Base-by-base conservation (phyloP, 2,888 invertebrate genomes). In the Agrochola circellaris region DNA sequence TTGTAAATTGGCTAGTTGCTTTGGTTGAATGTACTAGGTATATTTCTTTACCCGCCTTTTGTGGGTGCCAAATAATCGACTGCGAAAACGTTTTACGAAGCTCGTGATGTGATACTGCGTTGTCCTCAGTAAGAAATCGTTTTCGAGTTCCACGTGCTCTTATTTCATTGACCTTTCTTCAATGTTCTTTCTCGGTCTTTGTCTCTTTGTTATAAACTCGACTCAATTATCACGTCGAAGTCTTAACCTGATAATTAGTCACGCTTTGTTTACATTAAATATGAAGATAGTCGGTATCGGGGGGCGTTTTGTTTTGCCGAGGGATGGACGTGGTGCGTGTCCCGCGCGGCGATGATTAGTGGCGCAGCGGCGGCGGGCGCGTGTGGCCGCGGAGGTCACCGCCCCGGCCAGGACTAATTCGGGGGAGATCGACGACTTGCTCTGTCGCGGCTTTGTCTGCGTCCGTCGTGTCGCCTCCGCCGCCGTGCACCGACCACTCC, bases 381-480 rank as follows among this genome's bases (percentile, higher is more conserved):
- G 93, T 89, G 92, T 79, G 61, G 73, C 84, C 72, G 90, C 89
- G 88, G 93, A 93, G 96, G 96, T 96, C 96, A 96, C 93, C 95
- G 96, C 95, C 96, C 96, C 91, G 93, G 94, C 94, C 96, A 96
- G 96, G 96, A 96, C 96, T 96, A 96, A 96, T 96, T 96, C 94
- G 96, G 96, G 95, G 96, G 95, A 95, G 96, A 96, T 94, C 96
- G 95, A 93, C 96, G 96, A 95, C 95, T 95, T 93, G 93, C 92
- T 91, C 87, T 91, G 93, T 89, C 92, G 93, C 90, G 92, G 94
- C 96, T 95, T 96, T 96, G 96, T 96, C 96, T 95, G 94, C 93
- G 91, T 91, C 89, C 92, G 91, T 84, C 87, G 86, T 87, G 51
- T 51, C 51, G 23, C 51, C 51, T 51, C 51, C 23, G 51, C 23